Percentiles rank a stretch among this genome's conserved stretches.
Conservation (phyloP, 2,797 vertebrate species). For the Triplophysa yarkandensis region DNA sequence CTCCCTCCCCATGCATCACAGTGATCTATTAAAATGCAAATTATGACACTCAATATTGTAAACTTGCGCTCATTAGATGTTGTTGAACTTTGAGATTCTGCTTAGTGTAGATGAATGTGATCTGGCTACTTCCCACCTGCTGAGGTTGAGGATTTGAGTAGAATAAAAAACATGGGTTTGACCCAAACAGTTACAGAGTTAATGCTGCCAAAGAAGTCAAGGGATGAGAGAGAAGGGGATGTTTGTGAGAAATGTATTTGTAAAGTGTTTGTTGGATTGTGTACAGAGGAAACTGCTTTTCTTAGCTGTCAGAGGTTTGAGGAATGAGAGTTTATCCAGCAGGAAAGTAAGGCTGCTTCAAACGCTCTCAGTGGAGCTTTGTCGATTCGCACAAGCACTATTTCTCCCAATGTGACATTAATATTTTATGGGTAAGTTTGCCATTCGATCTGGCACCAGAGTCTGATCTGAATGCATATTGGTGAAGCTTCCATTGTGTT, state of each 20-base stretch:
- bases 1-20: slow-evolving; percentile 53
- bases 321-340: slow-evolving; percentile 42
- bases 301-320: slow-evolving; percentile 41
- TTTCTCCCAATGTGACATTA: slow-evolving; percentile 36
- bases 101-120: background rate
- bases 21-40: slow-evolving; percentile 76
- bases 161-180: background rate
- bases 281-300: slow-evolving; percentile 6
- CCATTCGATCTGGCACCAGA: slow-evolving; percentile 34
- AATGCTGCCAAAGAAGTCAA: background rate
- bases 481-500: slow-evolving; percentile 35
- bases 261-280: slow-evolving; percentile 33
- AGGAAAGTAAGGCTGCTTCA: slow-evolving; percentile 37
- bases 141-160: background rate
- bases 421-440: slow-evolving; percentile 39
- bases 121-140: slow-evolving; percentile 6
- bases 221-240: background rate
- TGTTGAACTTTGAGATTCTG: slow-evolving; percentile 1
- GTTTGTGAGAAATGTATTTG: slow-evolving; percentile 15
- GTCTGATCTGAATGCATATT: slow-evolving; percentile 25
- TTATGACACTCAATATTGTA: slow-evolving; percentile 49
- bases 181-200: background rate
- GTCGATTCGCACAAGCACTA: slow-evolving; percentile 32
- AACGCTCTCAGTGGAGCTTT: slow-evolving; percentile 29
- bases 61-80: slow-evolving; percentile 22